Conservation (phyloP, 2,113 vertebrate genomes). For the Neoarius graeffei region DNA sequence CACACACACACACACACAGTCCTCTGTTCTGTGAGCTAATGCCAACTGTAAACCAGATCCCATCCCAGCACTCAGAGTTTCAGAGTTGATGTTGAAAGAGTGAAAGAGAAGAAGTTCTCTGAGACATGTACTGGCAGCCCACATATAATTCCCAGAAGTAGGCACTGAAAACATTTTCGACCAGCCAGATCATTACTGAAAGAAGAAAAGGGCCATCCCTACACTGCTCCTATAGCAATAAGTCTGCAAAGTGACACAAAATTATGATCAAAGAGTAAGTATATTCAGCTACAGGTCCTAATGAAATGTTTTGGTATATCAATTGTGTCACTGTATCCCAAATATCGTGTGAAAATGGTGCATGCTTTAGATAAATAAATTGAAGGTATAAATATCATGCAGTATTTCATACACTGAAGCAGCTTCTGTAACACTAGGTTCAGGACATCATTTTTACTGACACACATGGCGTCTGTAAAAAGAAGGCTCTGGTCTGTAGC, state of each 20-base stretch:
- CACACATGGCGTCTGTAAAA: not conserved
- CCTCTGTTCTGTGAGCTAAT: not conserved
- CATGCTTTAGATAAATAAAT: not conserved
- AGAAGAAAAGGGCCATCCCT: constrained; percentile 8
- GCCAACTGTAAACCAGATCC: not conserved
- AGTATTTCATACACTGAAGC: not conserved
- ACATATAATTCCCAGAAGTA: constrained; percentile 1
- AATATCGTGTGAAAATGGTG: not conserved
- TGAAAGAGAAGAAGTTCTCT: not conserved
- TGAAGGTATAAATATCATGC: not conserved
- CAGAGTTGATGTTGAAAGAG: not conserved
- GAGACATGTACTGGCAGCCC: constrained; percentile 19
- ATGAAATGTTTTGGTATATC: not conserved
- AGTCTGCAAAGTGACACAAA: constrained; percentile 9
- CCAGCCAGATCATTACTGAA: constrained; percentile 25
- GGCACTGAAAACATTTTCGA: constrained; percentile 1
- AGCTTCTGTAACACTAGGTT: not conserved
- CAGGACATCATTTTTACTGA: not conserved
- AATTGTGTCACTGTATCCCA: not conserved
- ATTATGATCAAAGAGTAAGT: constrained; percentile 17
- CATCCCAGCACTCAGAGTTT: not conserved
- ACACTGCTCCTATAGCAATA: constrained; percentile 49
- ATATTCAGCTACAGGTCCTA: not conserved
- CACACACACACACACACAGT: not conserved
- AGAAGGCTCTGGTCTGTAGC: not conserved